Evolutionary conservation across 2,888 invertebrate species (phyloP).

Genomic region (Eupithecia vulgata): DNA sequence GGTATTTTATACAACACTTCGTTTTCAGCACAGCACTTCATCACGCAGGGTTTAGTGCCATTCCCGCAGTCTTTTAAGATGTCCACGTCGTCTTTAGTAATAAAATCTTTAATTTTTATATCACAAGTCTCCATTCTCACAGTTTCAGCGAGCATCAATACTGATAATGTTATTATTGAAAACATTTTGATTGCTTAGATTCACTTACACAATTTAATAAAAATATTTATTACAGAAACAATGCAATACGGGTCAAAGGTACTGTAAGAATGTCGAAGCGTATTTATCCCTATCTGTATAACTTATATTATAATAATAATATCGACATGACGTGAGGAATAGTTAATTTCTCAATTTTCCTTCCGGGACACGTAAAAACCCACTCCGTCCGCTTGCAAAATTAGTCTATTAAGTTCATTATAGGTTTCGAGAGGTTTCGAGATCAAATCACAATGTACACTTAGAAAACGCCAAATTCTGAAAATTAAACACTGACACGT

Average conservation of each 20-base stretch:
- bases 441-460: too few species aligned
- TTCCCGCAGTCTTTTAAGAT: not conserved
- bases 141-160: not conserved
- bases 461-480: too few species aligned
- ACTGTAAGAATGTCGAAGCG: not conserved
- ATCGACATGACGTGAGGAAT: not conserved
- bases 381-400: not conserved
- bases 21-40: slow-evolving; percentile 17
- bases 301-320: too few species aligned
- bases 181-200: not conserved
- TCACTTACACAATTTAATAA: not conserved
- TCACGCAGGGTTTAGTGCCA: not conserved
- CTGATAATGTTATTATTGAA: not conserved
- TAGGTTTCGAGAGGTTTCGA: too few species aligned
- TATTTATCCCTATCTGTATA: not conserved
- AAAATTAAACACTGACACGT: too few species aligned
- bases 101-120: not conserved
- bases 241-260: not conserved
- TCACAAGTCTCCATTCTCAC: not conserved
- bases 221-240: not conserved
- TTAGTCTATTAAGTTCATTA: too few species aligned
- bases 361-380: not conserved
- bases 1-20: not conserved
- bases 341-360: not conserved
- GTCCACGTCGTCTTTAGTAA: not conserved